These are phyloP conservation scores for Dexiosoma caninum DNA, from an alignment of 2,888 invertebrate species.

Conservation along the genomic window DNA sequence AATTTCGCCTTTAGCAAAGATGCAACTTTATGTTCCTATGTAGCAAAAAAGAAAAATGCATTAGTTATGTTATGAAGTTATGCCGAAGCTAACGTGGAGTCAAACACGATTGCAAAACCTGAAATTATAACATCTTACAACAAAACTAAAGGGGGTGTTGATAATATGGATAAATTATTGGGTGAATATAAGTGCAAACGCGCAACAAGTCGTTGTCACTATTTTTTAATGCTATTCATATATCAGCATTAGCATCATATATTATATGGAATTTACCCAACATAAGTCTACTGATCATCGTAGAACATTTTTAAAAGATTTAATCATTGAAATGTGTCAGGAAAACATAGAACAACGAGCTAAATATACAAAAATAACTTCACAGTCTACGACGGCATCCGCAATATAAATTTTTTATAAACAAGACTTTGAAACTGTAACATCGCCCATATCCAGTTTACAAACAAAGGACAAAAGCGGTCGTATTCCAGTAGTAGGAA, in stretches of 20 bases:
- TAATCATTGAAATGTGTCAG: background rate
- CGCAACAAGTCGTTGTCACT: background rate
- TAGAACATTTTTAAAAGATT: background rate
- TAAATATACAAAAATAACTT: background rate
- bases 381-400: too few species aligned
- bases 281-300: background rate
- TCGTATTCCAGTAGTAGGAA: too few species aligned
- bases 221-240: constrained; percentile 5
- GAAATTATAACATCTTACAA: constrained; percentile 12
- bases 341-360: background rate
- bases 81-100: background rate
- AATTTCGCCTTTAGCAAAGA: constrained; percentile 11
- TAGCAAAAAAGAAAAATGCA: background rate
- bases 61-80: background rate
- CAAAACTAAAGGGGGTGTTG: background rate
- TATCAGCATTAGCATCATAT: background rate
- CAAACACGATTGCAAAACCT: background rate
- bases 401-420: too few species aligned
- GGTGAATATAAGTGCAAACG: constrained; percentile 1
- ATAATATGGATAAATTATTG: background rate
- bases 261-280: background rate
- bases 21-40: constrained; percentile 7
- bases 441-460: too few species aligned
- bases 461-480: too few species aligned
- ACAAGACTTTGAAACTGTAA: too few species aligned